A percentile compares a stretch with the other conserved stretches of the same genome.
Evolutionary conservation across 2,888 invertebrate genomes (phyloP).

Genomic region (Thereva nobilitata): DNA sequence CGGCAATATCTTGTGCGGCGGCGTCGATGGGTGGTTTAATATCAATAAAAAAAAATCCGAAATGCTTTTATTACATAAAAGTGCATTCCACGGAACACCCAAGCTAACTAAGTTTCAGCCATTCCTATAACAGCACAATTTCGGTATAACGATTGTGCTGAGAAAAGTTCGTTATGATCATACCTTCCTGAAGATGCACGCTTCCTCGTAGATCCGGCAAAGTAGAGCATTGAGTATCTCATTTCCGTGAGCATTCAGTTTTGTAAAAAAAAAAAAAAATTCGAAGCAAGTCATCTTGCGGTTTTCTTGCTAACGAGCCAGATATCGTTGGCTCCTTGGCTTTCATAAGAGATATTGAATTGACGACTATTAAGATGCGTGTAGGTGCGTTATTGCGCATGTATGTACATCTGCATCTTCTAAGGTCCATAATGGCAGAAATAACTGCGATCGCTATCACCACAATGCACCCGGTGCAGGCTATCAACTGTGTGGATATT

Average conservation of each 20-base stretch:
- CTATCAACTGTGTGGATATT: conserved; percentile 10
- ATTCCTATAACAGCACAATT: no score
- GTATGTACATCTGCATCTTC: background rate
- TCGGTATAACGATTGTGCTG: no score
- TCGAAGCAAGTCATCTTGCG: conserved; percentile 31
- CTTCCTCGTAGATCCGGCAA: background rate
- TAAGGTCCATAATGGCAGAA: conserved; percentile 2
- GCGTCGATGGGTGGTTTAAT: no score
- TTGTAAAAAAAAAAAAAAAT: conserved; percentile 27
- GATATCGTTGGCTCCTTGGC: conserved; percentile 18
- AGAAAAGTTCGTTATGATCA: no score
- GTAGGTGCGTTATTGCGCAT: conserved; percentile 27
- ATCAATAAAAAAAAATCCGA: no score
- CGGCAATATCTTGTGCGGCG: background rate
- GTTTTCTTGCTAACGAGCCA: conserved; percentile 31
- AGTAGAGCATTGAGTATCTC: conserved; percentile 26
- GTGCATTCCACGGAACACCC: no score
- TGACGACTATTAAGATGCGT: conserved; percentile 29
- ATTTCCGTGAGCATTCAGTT: conserved; percentile 31
- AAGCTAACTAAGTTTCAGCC: no score
- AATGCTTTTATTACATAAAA: no score
- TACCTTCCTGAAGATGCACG: no score
- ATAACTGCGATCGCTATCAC: conserved; percentile 19
- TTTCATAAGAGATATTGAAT: conserved; percentile 18
- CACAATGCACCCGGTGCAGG: conserved; percentile 18